Evolutionary conservation across 2,797 vertebrate genomes (phyloP).

Genomic region (Octomys mimax): DNA sequence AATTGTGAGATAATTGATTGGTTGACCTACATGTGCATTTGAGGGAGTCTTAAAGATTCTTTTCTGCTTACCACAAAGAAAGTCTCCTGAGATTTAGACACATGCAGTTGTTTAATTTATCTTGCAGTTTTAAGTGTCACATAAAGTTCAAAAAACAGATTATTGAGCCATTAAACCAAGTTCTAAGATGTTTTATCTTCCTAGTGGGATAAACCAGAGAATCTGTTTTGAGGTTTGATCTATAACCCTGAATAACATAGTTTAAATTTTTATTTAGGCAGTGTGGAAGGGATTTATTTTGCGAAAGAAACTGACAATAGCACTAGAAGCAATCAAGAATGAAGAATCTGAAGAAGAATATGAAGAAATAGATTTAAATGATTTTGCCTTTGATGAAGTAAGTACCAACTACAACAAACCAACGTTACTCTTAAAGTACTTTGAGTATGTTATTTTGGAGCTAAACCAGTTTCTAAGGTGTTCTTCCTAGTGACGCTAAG

Average conservation of each 20-base stretch:
- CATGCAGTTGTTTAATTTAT: slow-evolving; percentile 95
- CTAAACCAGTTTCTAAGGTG: not conserved
- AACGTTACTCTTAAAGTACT: not conserved
- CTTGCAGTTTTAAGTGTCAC: slow-evolving; percentile 96
- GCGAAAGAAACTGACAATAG: slow-evolving; percentile 93
- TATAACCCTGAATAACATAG: slow-evolving; percentile 90
- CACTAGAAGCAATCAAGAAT: slow-evolving; percentile 91
- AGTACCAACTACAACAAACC: slow-evolving; percentile 73
- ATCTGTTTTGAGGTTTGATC: slow-evolving; percentile 95
- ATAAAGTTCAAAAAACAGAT: slow-evolving; percentile 99
- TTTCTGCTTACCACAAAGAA: slow-evolving; percentile 91
- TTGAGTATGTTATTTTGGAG: not conserved
- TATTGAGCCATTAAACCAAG: slow-evolving; percentile 94
- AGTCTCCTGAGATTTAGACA: slow-evolving; percentile 94
- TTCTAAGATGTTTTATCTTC: slow-evolving; percentile 96
- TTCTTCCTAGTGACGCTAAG: not conserved
- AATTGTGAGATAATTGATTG: slow-evolving; percentile 96
- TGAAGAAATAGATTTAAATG: slow-evolving; percentile 94
- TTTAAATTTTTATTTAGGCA: slow-evolving; percentile 94
- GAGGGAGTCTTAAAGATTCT: slow-evolving; percentile 94
- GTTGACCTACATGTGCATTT: slow-evolving; percentile 94
- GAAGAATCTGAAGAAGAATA: slow-evolving; percentile 93
- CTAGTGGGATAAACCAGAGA: slow-evolving; percentile 96
- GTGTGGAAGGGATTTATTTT: slow-evolving; percentile 95
- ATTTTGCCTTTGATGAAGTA: slow-evolving; percentile 95